Conservation (phyloP, 2,888 invertebrate genomes). For the Eudasyphora cyanicolor region DNA sequence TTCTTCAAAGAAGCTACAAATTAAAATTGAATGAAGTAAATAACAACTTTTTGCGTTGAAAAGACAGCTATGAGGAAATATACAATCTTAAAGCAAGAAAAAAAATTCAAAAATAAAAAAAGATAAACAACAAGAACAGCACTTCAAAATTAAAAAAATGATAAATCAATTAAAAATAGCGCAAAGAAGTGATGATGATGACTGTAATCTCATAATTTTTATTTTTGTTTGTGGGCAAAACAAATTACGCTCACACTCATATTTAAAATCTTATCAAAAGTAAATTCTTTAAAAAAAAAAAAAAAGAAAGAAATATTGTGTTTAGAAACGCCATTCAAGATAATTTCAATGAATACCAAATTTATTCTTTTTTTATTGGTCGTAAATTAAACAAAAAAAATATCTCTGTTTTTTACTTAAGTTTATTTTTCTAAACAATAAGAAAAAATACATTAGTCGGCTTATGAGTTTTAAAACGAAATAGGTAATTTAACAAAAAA, state of each 20-base stretch:
- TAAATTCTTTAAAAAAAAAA: background rate
- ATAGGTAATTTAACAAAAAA: background rate
- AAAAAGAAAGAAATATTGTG: background rate
- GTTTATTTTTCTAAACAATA: background rate
- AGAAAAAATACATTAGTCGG: background rate
- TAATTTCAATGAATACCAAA: background rate
- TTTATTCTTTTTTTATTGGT: conserved; percentile 7
- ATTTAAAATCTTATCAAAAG: conserved; percentile 15
- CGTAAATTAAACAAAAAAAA: background rate
- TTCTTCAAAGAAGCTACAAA: background rate
- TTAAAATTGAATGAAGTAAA: background rate
- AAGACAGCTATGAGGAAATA: background rate
- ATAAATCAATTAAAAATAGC: conserved; percentile 1
- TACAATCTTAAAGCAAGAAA: too few relatives aligned
- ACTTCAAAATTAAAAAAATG: conserved; percentile 6
- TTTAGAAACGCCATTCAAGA: background rate
- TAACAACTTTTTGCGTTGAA: background rate
- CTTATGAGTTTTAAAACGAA: background rate
- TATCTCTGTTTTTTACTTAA: conserved; percentile 1
- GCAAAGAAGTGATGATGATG: background rate
- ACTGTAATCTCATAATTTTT: background rate
- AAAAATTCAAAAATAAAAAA: background rate
- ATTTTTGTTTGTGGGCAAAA: background rate
- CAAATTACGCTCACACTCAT: background rate
- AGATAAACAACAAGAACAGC: background rate